Base-by-base conservation (phyloP, 2,113 vertebrate species). In the Microtus ochrogaster region DNA sequence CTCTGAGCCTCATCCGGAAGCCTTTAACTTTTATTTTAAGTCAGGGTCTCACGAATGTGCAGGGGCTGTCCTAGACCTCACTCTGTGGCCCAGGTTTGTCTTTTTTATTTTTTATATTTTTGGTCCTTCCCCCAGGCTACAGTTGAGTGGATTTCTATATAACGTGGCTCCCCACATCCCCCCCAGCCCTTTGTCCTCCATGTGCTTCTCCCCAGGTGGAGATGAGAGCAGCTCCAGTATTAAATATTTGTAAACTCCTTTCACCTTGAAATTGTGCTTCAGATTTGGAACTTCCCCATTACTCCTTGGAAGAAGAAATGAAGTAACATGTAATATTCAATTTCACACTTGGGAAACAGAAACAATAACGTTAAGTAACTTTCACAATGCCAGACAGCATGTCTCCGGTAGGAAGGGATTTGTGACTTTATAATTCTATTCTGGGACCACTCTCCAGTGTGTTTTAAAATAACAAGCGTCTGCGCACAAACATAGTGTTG, bases 311-410 rank as follows among this genome's bases (percentile, higher is more conserved):
- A 83, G 44, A 96, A 96, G 78, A 77, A 91, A 90, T 84, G 84
- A 96, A 94, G 78, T 79, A 91, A 76, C 44, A 11, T 52, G 70
- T 65, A 76, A 96, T 76, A 76, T 91, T 97, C 93, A 88, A 3
- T 96, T 94, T 97, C 96, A 95, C 79, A 90, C 92, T 77, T 93
- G 84, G 92, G 79, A 90, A 92, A 76, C 92, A 89, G 77, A 96
- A 94, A 91, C 88, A 47, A 44, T 83, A 76, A 94, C 76, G 73
- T 91, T 78, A 94, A 96, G 77, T 78, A 83, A 78, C 94, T 93
- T 85, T 77, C 47, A 49, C 85, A 82, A 89, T 91, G 73, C 94
- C 63, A 74, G 78, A 36, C 72, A 68, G 66, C 52, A 9, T n/a
- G 14, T 85, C 92, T 92, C 10, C 83, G 26, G 83, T 92, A 88